phyloP scores from a whole-genome alignment of 2,888 invertebrate genomes.

The Andrena trimmerana region DNA sequence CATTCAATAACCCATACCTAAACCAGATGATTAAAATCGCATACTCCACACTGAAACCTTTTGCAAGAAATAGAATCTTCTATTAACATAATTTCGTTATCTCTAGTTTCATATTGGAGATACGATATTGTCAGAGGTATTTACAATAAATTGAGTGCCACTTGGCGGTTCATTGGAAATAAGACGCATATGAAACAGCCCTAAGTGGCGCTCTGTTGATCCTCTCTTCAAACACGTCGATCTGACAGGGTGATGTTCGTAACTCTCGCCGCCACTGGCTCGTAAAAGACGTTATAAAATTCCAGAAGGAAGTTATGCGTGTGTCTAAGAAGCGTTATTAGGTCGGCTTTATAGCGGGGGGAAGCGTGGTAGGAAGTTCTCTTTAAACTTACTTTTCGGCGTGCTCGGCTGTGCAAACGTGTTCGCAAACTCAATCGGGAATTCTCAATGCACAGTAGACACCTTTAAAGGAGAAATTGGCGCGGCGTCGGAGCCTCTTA shows the following conservation, averaged over 20 bases:
- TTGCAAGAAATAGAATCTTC: not conserved
- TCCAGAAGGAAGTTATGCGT: slow-evolving; percentile 57
- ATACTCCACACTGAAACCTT: not conserved
- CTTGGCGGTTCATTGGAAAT: not conserved
- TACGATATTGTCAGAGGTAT: not conserved
- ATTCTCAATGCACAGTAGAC: slow-evolving; percentile 62
- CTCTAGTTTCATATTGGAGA: not conserved
- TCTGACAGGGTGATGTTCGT: slow-evolving; percentile 6
- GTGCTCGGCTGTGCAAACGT: slow-evolving; percentile 56
- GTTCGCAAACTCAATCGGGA: slow-evolving; percentile 68
- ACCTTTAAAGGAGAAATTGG: slow-evolving; percentile 58
- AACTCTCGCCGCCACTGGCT: slow-evolving; percentile 1
- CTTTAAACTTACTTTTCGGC: slow-evolving; percentile 66
- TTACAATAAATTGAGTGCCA: not conserved
- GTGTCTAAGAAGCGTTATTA: slow-evolving; percentile 67
- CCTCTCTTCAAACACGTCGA: not conserved
- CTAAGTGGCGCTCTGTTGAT: slow-evolving; percentile 14
- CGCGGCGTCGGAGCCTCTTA: slow-evolving; percentile 44
- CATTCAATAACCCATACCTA: too few species aligned
- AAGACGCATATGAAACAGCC: not conserved
- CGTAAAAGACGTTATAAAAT: slow-evolving; percentile 56
- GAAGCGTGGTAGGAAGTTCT: slow-evolving; percentile 41
- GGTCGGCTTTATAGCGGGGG: slow-evolving; percentile 59
- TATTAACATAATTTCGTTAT: not conserved
- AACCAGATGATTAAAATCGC: not conserved